phyloP scores from a whole-genome alignment of 1,140 invertebrate species.

The Wasmannia auropunctata region DNA sequence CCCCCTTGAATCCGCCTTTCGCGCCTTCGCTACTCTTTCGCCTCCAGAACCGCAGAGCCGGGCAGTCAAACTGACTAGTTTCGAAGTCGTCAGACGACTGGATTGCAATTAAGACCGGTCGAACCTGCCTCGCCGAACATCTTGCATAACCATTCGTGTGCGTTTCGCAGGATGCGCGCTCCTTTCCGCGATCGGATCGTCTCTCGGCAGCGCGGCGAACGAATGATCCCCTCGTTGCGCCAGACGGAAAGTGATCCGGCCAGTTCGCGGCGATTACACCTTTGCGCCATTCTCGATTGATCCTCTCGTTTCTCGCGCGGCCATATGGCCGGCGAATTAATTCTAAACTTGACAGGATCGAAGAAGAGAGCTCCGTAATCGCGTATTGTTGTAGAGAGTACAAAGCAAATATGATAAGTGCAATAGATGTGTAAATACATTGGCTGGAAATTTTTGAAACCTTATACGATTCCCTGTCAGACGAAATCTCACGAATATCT shows the following conservation, averaged over 20 bases:
- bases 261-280: conserved; percentile 27
- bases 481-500: neutral
- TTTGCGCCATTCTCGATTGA: conserved; percentile 32
- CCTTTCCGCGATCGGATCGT: conserved; percentile 57
- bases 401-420: neutral
- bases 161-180: conserved; percentile 68
- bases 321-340: conserved; percentile 25
- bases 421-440: neutral
- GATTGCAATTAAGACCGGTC: conserved; percentile 78
- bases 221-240: conserved; percentile 34
- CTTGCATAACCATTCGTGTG: conserved; percentile 67
- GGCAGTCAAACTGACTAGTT: conserved; percentile 49
- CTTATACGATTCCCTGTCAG: too few relatives aligned
- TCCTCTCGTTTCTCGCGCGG: neutral
- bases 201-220: conserved; percentile 8
- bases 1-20: neutral
- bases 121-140: conserved; percentile 69
- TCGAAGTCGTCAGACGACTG: conserved; percentile 43
- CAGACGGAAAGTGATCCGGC: conserved; percentile 53
- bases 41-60: neutral
- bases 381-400: neutral
- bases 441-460: neutral
- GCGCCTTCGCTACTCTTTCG: neutral
- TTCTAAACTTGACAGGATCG: neutral
- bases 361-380: neutral